Conservation (phyloP, 2,797 vertebrate genomes). For the Prionace glauca region DNA sequence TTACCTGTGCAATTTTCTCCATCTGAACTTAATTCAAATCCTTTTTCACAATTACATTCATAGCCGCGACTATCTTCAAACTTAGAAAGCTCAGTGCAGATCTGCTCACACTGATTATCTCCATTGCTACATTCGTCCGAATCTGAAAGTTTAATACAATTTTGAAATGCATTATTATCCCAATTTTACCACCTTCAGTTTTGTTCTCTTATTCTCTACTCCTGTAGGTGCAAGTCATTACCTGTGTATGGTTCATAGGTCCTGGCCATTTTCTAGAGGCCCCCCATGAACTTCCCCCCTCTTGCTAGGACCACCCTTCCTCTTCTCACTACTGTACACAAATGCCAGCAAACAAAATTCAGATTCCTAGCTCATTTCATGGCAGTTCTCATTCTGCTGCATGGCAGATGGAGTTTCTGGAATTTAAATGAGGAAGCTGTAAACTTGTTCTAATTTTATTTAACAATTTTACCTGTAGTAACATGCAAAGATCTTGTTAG, state of each 20-base stretch:
- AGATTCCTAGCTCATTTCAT: background rate
- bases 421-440: background rate
- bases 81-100: background rate
- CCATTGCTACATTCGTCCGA: conserved; percentile 22
- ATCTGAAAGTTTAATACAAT: background rate
- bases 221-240: too few relatives aligned
- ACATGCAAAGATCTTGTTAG: background rate
- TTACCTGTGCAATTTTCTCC: conserved; percentile 3
- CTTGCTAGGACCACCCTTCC: background rate
- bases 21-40: background rate
- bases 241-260: background rate
- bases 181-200: background rate
- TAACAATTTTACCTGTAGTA: conserved; percentile 19
- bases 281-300: background rate
- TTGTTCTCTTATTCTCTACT: background rate
- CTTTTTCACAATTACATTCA: background rate
- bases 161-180: background rate
- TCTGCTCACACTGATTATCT: background rate
- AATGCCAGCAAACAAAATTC: background rate
- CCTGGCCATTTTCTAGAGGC: background rate
- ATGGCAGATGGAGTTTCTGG: background rate
- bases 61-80: conserved; percentile 19
- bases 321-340: background rate
- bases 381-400: background rate
- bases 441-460: background rate